Conservation (phyloP, 2,797 vertebrate genomes). For the Pyrocephalus nanus region DNA sequence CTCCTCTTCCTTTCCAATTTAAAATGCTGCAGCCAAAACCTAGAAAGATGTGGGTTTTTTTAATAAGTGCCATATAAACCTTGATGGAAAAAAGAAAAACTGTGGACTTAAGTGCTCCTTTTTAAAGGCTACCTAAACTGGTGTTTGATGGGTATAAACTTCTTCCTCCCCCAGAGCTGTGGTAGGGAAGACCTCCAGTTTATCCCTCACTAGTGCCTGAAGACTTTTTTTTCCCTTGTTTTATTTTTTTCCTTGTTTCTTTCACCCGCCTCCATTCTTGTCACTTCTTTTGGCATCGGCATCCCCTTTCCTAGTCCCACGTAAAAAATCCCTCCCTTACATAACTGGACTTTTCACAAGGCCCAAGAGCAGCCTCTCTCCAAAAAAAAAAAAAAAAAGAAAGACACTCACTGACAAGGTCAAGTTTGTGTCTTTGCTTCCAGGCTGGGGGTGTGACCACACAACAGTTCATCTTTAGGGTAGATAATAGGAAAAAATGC, state of each 20-base stretch:
- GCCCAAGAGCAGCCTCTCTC: neutral
- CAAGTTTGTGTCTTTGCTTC: neutral
- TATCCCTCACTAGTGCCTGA: neutral
- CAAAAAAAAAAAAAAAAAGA: neutral
- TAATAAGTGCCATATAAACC: neutral
- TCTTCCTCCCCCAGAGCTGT: too few species aligned
- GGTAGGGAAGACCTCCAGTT: neutral
- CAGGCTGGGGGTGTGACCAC: accelerated
- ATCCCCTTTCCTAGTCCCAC: neutral
- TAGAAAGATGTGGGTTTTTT: neutral
- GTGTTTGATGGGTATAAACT: neutral
- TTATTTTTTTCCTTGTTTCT: neutral
- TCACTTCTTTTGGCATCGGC: accelerated
- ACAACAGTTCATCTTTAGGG: neutral
- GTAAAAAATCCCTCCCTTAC: neutral
- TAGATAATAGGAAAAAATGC: neutral
- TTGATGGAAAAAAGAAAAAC: neutral
- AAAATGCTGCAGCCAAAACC: neutral
- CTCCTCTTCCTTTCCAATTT: neutral
- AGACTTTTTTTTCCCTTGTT: neutral
- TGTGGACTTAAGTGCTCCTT: neutral
- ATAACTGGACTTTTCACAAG: neutral
- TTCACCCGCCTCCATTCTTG: neutral
- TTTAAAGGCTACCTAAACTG: neutral
- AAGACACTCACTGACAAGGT: neutral